Evolutionary conservation across 2,797 vertebrate genomes (phyloP).

Genomic region (Bryconaethiops microstoma): DNA sequence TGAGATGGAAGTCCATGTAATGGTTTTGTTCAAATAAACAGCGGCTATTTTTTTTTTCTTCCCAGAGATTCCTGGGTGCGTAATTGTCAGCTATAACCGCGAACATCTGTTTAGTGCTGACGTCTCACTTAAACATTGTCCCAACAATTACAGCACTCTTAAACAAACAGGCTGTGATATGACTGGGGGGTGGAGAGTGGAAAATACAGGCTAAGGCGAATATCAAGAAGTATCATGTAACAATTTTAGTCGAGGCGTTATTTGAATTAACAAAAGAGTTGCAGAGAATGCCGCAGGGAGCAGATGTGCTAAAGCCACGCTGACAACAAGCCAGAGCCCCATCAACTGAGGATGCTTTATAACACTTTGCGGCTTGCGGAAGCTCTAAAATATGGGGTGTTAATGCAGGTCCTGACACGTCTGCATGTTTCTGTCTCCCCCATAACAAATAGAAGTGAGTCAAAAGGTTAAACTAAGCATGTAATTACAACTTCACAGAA

Average conservation of each 20-base stretch:
- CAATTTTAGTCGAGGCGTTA: conserved; percentile 25
- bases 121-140: conserved; percentile 55
- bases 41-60: neutral
- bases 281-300: conserved; percentile 40
- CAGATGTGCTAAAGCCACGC: conserved; percentile 61
- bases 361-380: conserved; percentile 63
- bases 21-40: conserved; percentile 76
- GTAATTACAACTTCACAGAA: conserved; percentile 76
- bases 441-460: conserved; percentile 63
- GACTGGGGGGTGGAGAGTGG: neutral
- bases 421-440: conserved; percentile 63
- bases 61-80: conserved; percentile 55
- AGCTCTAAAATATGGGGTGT: conserved; percentile 81
- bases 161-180: conserved; percentile 59
- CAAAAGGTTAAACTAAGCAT: conserved; percentile 68
- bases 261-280: conserved; percentile 52
- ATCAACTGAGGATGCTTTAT: conserved; percentile 64
- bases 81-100: conserved; percentile 68
- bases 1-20: conserved; percentile 61
- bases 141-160: conserved; percentile 56
- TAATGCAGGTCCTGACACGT: conserved; percentile 79
- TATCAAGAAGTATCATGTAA: conserved; percentile 35
- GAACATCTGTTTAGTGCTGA: conserved; percentile 71
- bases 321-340: conserved; percentile 72
- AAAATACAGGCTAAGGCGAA: neutral